These are phyloP conservation scores for Podarcis lilfordi DNA, from an alignment of 2,797 vertebrate species.

Conservation along the genomic window DNA sequence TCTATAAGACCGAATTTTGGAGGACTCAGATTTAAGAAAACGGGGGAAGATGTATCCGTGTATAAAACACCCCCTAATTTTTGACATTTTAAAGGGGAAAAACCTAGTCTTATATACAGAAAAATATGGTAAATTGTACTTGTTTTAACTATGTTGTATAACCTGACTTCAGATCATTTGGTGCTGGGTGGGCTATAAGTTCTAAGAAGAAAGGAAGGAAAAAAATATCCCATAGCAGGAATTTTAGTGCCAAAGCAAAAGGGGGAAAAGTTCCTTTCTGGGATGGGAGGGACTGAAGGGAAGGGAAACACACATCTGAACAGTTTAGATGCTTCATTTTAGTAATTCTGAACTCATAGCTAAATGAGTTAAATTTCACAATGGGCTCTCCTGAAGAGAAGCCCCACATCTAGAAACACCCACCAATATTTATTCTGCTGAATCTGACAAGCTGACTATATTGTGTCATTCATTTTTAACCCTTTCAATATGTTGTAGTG, in stretches of 20 bases:
- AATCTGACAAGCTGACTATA: neutral
- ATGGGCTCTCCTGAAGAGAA: neutral
- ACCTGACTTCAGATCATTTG: too few species aligned
- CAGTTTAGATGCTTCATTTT: neutral
- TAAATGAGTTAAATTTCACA: neutral
- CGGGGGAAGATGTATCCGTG: too few species aligned
- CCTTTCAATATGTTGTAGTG: neutral
- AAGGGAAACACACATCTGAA: neutral
- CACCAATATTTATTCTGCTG: rapidly evolving
- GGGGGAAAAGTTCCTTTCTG: neutral
- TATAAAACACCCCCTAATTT: too few species aligned
- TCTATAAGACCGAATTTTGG: too few species aligned
- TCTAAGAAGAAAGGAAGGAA: neutral
- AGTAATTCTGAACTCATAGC: neutral
- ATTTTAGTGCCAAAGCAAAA: neutral
- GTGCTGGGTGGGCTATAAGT: too few species aligned
- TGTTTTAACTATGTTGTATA: too few species aligned
- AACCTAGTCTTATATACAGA: too few species aligned
- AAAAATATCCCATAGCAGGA: neutral
- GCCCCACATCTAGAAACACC: rapidly evolving
- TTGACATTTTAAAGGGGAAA: too few species aligned
- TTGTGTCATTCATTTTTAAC: neutral
- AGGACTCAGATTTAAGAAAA: too few species aligned
- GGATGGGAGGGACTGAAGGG: neutral
- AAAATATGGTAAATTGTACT: too few species aligned